Evolutionary conservation across 1,140 invertebrate species (phyloP).

Genomic region (Drosophila orosa): DNA sequence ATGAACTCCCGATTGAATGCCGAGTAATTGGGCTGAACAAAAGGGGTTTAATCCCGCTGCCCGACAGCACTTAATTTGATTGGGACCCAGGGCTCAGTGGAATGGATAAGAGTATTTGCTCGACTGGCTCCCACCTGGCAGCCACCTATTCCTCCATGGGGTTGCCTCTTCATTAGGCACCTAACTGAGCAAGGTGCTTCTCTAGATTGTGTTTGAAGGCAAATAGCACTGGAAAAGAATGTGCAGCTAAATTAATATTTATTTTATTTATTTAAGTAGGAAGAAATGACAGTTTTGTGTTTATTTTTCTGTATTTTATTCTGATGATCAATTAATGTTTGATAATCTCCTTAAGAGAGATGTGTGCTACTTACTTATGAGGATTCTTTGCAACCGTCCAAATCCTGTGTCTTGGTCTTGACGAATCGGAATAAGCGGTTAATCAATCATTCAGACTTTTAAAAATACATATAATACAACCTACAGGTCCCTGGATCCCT

Average conservation of each 20-base stretch:
- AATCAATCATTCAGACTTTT: neutral
- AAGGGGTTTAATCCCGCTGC: constrained; percentile 38
- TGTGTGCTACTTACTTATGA: too few relatives aligned
- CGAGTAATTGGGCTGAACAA: constrained; percentile 49
- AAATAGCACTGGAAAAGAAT: constrained; percentile 3
- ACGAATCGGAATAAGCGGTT: neutral
- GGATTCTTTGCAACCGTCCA: too few relatives aligned
- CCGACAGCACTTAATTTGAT: constrained; percentile 48
- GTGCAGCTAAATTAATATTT: neutral
- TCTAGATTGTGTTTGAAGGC: constrained; percentile 1
- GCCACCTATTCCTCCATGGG: constrained; percentile 4
- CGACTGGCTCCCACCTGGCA: constrained; percentile 16
- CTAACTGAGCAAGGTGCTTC: constrained; percentile 41
- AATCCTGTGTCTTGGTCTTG: neutral
- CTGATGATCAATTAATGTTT: neutral
- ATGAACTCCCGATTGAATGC: constrained; percentile 45
- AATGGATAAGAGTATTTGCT: constrained; percentile 45
- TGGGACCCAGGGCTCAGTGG: constrained; percentile 23
- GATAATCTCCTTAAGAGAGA: too few relatives aligned
- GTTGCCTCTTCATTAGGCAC: constrained; percentile 50
- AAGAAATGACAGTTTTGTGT: neutral
- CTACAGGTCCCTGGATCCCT: neutral
- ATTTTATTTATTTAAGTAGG: neutral
- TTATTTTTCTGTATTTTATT: neutral
- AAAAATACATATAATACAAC: neutral